These are phyloP conservation scores for Drosophila siamana DNA, from an alignment of 2,888 invertebrate genomes.

Conservation along the genomic window DNA sequence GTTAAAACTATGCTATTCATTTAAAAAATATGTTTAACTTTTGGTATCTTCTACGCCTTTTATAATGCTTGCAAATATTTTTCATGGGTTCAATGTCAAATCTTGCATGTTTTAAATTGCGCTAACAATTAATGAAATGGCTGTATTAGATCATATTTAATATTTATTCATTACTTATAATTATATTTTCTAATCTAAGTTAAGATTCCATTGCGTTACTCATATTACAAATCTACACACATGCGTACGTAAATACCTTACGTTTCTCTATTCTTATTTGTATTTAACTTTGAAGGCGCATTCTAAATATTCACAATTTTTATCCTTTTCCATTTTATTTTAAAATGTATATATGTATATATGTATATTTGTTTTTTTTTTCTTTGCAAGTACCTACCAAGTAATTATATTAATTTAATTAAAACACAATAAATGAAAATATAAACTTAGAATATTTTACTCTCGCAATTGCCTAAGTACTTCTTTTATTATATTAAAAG, in stretches of 20 bases:
- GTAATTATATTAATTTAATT: slow-evolving; percentile 55
- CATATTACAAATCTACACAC: slow-evolving; percentile 61
- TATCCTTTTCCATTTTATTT: slow-evolving; percentile 36
- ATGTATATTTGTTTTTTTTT: no score
- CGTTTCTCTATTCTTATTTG: slow-evolving; percentile 26
- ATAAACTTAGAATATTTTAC: slow-evolving; percentile 34
- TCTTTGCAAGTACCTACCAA: no score
- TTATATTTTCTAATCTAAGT: slow-evolving; percentile 50
- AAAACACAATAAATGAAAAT: slow-evolving; percentile 57
- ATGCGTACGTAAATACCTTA: slow-evolving; percentile 35
- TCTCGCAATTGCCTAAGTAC: background rate
- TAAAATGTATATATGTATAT: no score
- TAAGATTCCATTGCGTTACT: slow-evolving; percentile 52
- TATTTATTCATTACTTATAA: slow-evolving; percentile 5
- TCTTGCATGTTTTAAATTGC: slow-evolving; percentile 21
- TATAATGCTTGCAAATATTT: slow-evolving; percentile 72
- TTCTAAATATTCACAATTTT: slow-evolving; percentile 83
- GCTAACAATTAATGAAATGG: slow-evolving; percentile 70
- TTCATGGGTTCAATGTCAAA: slow-evolving; percentile 46
- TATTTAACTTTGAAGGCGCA: slow-evolving; percentile 81
- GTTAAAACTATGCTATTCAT: slow-evolving; percentile 64
- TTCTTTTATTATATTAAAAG: slow-evolving; percentile 72
- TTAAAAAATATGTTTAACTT: slow-evolving; percentile 81
- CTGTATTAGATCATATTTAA: slow-evolving; percentile 31
- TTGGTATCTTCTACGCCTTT: slow-evolving; percentile 67